A percentile compares a stretch with the other conserved stretches of the same genome.
Conservation (phyloP, 2,797 vertebrate genomes). For the Brachyrhaphis roseni region DNA sequence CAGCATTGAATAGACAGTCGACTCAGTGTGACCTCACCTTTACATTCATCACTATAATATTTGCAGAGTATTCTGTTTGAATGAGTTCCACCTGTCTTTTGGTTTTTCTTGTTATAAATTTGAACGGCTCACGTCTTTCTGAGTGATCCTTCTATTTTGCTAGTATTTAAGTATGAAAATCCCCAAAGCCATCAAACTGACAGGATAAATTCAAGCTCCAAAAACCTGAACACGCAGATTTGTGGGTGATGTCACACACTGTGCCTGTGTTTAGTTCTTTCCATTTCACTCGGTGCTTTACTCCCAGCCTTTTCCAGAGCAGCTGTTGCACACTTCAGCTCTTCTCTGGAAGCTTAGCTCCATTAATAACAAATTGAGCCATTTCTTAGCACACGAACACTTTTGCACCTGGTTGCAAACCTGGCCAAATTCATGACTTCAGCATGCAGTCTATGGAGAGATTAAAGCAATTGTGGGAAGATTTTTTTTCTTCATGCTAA, state of each 20-base stretch:
- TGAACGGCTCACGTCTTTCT: not conserved
- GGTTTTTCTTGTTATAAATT: not conserved
- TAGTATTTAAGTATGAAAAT: not conserved
- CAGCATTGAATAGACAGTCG: not conserved
- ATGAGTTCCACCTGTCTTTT: not conserved
- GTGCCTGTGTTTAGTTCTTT: conserved; percentile 19
- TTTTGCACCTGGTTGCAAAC: conserved; percentile 67
- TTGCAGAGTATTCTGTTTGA: not conserved
- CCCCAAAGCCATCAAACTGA: conserved; percentile 2
- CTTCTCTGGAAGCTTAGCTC: conserved; percentile 50
- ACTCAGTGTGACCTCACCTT: not conserved
- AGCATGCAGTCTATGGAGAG: conserved; percentile 40
- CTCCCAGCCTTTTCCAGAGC: conserved; percentile 45
- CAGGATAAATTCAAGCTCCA: conserved; percentile 5
- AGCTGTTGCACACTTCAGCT: conserved; percentile 57
- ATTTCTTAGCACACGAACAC: conserved; percentile 50
- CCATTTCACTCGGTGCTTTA: conserved; percentile 46
- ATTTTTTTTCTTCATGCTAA: conserved; percentile 15
- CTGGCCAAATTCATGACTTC: conserved; percentile 68
- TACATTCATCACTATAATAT: not conserved
- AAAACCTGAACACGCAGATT: not conserved
- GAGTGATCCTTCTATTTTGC: not conserved
- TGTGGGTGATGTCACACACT: conserved; percentile 23
- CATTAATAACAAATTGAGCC: conserved; percentile 71
- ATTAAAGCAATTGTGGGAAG: conserved; percentile 41